Conservation (phyloP, 1,140 invertebrate species). For the Lepidurus apus region DNA sequence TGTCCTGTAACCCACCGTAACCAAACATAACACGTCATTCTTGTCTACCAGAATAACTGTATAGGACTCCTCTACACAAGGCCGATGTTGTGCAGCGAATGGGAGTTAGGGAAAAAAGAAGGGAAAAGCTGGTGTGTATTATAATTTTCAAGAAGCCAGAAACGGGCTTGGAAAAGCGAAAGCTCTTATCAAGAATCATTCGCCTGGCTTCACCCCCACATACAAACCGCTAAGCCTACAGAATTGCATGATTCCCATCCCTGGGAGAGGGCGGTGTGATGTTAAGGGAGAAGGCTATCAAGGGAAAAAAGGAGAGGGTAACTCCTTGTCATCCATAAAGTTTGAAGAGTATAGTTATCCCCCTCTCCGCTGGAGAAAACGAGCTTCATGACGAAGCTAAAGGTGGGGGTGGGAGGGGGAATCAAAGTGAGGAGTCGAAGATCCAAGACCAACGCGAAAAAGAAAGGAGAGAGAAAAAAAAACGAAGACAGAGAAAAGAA, state of each 20-base stretch:
- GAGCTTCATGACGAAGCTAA: constrained; percentile 18
- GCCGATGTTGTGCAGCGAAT: background rate
- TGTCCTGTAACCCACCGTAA: background rate
- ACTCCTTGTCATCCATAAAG: constrained; percentile 21
- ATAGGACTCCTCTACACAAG: background rate
- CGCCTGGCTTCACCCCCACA: constrained; percentile 16
- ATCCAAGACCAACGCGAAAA: background rate
- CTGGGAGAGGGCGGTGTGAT: background rate
- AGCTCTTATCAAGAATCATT: constrained; percentile 20
- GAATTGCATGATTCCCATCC: background rate
- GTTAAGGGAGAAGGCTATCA: constrained; percentile 15
- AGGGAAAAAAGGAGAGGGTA: background rate
- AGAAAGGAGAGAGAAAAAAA: background rate
- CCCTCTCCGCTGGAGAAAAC: background rate
- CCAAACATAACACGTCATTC: background rate
- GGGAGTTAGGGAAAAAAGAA: background rate
- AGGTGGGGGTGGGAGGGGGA: background rate
- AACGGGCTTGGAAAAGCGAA: background rate
- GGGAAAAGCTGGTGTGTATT: background rate
- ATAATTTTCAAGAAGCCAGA: constrained; percentile 5
- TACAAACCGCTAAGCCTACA: constrained; percentile 21
- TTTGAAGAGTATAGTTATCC: constrained; percentile 10
- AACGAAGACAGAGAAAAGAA: background rate
- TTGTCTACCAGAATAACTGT: too few species aligned
- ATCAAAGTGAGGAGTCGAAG: background rate